A percentile compares a stretch with the other conserved stretches of the same genome.
Evolutionary conservation across 2,797 vertebrate species (phyloP).

Genomic region (Iguana delicatissima): DNA sequence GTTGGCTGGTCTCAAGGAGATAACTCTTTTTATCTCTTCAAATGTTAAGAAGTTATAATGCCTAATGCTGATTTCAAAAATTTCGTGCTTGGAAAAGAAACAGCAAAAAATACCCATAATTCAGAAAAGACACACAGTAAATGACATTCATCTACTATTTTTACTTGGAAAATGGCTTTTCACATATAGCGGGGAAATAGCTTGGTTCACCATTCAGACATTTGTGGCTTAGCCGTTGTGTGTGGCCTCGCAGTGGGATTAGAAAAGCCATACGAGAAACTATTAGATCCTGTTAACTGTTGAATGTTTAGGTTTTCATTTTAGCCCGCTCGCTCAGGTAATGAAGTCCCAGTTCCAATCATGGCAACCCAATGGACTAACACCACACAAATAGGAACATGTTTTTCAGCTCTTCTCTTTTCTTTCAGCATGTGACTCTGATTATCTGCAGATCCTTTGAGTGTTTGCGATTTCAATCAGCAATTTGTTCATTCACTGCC

Average conservation of each 20-base stretch:
- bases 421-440: conserved; percentile 40
- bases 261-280: conserved; percentile 32
- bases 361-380: conserved; percentile 42
- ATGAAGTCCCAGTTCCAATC: background rate
- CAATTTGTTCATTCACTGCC: conserved; percentile 69
- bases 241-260: background rate
- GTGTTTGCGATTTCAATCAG: conserved; percentile 73
- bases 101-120: background rate
- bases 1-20: too few species aligned
- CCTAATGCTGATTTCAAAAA: background rate
- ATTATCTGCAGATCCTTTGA: conserved; percentile 73
- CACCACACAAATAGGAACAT: conserved; percentile 30
- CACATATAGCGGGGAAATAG: background rate
- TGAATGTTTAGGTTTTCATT: conserved; percentile 22
- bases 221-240: background rate
- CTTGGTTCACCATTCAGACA: background rate
- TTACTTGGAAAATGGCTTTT: background rate
- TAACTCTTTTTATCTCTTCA: background rate
- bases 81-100: too few species aligned
- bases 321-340: conserved; percentile 16
- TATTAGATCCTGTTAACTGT: conserved; percentile 21
- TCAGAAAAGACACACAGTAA: background rate
- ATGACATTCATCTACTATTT: background rate
- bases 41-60: background rate
- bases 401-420: conserved; percentile 44